Base-by-base conservation (phyloP, 2,888 invertebrate species). In the Catocala fraxini region DNA sequence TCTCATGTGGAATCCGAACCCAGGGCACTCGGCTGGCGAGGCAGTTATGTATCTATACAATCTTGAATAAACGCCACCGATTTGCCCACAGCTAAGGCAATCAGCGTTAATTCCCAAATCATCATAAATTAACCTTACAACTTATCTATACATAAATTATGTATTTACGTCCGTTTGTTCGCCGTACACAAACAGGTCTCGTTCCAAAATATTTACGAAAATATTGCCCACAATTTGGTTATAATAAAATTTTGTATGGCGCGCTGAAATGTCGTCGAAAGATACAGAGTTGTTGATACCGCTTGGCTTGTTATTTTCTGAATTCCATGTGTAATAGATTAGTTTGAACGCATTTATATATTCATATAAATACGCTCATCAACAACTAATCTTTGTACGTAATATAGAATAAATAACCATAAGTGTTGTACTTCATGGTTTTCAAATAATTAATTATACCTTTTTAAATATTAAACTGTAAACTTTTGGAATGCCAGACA, bases 201-300 rank as follows among this genome's bases (percentile, higher is more conserved):
- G 83, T 85, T 85, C 87, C 85, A 89, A 91, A 93, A 93, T 93
- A 92, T 93, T 93, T 93, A 93, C 91, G 80, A 90, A 93, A 92
- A 93, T 92, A 92, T 90, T 88, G 91, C 87, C 89, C 86, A 90
- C 89, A 89, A 90, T 92, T 91, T 90, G 88, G 89, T 89, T 90
- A 88, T 90, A 91, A 92, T 90, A 91, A 91, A 93, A 92, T 89
- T 90, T 89, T 88, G 89, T 86, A 81, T 79, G 74, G 85, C 77
- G 77, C 81, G 85, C 82, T 83, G 84, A 79, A 82, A 82, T 80
- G 70, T 63, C 56, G n/a, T 15, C 56, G 76, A 81, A 65, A 51
- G 73, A 4, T 68, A 77, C 64, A 68, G 89, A 91, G 93, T 33
- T 83, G 91, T 56, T 88, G 63, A 63, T 70, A 89, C 87, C 77